Evolutionary conservation across 2,797 vertebrate species (phyloP).

Genomic region (Phylloscopus collybita): DNA sequence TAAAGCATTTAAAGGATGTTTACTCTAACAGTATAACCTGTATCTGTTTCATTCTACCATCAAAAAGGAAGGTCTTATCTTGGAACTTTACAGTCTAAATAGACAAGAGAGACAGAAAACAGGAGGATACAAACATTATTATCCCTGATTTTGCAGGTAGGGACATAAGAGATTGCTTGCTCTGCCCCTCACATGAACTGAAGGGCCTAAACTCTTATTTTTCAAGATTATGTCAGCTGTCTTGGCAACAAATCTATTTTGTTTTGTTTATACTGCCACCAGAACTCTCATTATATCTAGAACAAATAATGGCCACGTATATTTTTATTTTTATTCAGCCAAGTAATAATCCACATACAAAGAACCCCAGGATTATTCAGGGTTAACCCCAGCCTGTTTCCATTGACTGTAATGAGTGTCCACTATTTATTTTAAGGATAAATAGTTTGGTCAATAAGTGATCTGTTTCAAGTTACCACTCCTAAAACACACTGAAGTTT

Average conservation of each 20-base stretch:
- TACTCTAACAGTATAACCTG: not conserved
- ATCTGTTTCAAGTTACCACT: not conserved
- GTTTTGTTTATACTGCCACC: not conserved
- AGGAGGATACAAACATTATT: not conserved
- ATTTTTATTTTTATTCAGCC: not conserved
- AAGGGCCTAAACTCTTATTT: not conserved
- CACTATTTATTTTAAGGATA: not conserved
- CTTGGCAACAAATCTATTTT: not conserved
- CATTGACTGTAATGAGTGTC: not conserved
- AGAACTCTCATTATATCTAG: not conserved
- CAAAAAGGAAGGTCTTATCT: not conserved
- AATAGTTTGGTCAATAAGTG: not conserved
- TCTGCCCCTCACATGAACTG: not conserved
- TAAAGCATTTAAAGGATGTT: not conserved
- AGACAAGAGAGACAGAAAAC: not conserved
- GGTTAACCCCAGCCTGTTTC: not conserved
- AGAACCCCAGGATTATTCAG: not conserved
- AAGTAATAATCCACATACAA: not conserved
- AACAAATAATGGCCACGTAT: not conserved
- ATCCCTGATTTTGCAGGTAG: not conserved
- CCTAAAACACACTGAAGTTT: not conserved
- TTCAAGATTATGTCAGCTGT: not conserved
- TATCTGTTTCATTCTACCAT: not conserved
- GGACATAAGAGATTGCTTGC: not conserved
- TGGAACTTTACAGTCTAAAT: not conserved